Evolutionary conservation across 1,140 invertebrate species (phyloP), one percentile per base, ranked within the genome.

Genomic region (Xylocopa sonorina): DNA sequence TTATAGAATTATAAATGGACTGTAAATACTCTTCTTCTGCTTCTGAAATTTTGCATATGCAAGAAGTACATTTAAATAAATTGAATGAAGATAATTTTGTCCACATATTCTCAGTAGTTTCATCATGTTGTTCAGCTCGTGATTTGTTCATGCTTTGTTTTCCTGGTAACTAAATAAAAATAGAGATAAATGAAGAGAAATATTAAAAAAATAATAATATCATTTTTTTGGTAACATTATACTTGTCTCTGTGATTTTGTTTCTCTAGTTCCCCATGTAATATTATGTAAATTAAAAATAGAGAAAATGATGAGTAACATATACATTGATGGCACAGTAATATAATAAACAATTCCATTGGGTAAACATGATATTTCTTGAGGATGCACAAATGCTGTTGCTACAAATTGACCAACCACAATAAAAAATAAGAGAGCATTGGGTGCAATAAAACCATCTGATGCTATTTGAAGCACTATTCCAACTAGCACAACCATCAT

Each of bases 401-500:
- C 89, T 1, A 97, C 90, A 67, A 97, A 93, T 84, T 95, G 94
- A 0, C 89, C 90, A 0, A 94, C 93, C 9, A 96, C 94, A 5
- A 94, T 86, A 1, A 96, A 93, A 57, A 97, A 95, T 87, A 98
- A 97, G 6, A 98, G 93, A 41, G 96, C 96, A 1, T 96, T 96
- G 0, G 97, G 97, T 1, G 97, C 96, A 14, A 96, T 76, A 86
- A 95, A 94, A 12, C 97, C 97, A 89, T 98, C 97, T 78, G 96
- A 94, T 1, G 95, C 91, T 71, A 98, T 96, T 92, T 98, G 97
- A 3, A 98, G 91, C 46, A 95, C 94, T 68, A 97, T 97, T 68
- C 97, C 98, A 24, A 99, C 96, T 7, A 99, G 93, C 0, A 99
- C 98, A 41, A 98, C 95, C 92, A 98, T 96, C 98, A 99, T 99